These are phyloP conservation scores for Tuberolachnus salignus DNA, from an alignment of 2,888 invertebrate genomes.

Conservation along the genomic window DNA sequence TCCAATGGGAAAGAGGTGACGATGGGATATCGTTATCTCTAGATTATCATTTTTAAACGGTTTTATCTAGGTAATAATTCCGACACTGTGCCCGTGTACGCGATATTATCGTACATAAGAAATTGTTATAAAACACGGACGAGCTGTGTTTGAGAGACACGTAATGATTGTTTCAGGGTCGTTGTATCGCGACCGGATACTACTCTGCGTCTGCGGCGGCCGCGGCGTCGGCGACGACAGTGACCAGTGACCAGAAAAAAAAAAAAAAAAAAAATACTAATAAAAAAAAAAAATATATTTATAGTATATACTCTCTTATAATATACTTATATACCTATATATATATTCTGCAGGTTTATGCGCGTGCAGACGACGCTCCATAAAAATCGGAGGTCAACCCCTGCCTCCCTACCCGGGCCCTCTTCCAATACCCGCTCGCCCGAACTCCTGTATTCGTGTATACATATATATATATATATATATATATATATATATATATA, in stretches of 20 bases:
- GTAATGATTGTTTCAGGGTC: constrained; percentile 17
- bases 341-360: not conserved
- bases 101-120: too few species aligned
- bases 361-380: not conserved
- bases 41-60: too few species aligned
- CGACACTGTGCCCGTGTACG: too few species aligned
- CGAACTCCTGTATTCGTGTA: too few species aligned
- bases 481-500: too few species aligned
- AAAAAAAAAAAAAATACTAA: not conserved
- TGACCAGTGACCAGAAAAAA: not conserved
- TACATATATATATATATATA: too few species aligned
- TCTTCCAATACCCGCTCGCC: not conserved
- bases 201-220: not conserved
- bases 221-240: not conserved
- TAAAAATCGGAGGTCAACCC: constrained; percentile 6
- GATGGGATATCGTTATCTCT: too few species aligned
- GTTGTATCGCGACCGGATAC: constrained; percentile 20
- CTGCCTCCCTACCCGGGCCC: too few species aligned
- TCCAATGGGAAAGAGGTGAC: too few species aligned
- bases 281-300: too few species aligned
- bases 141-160: not conserved
- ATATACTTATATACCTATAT: not conserved
- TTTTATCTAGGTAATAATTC: too few species aligned
- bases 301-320: not conserved
- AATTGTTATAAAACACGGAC: too few species aligned